Evolutionary conservation across 2,797 vertebrate species (phyloP), one percentile per base, ranked within the genome.

Genomic region (Picus viridis): DNA sequence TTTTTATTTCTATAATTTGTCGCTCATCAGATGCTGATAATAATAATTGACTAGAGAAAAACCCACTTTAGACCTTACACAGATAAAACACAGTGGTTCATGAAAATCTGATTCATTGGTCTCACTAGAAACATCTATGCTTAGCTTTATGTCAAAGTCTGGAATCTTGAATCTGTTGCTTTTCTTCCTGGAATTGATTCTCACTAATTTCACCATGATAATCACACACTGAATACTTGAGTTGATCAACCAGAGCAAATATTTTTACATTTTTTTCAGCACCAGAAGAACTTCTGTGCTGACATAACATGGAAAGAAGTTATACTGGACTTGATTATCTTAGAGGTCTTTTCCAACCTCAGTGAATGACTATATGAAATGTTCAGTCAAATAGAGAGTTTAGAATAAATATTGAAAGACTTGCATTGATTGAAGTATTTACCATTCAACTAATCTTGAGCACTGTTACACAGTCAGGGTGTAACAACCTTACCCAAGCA

Each of bases 111-210:
- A 16, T 79, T 74, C 3, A 18, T n/a, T 34, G 5, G 9, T 17
- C 19, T 76, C 87, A 20, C 29, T 51, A 16, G 29, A 87, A 19
- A 51, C 12, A 24, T 49, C 17, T 54, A 7, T 16, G 3, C 3
- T 64, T 64, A 15, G 14, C 10, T 87, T 74, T 77, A 12, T 15
- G 32, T 32, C 39, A 92, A 65, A 65, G 9, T 6, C 23, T 85
- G 30, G 29, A 81, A 86, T 1, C 1, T 0, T 53, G 26, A 81
- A 61, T 76, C 36, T 12, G 2, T 23, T 68, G 6, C 0, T 30
- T 72, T 83, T 77, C 34, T 56, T 26, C 10, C 23, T 9, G 5
- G 45, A 59, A 51, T 11, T 53, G n/a, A 39, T 4, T 69, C 12
- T 56, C 4, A 6, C 2, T 53, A 41, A 64, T 72, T 74, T 67